Conservation (phyloP, 1,140 invertebrate genomes). For the Drosophila asahinai region DNA sequence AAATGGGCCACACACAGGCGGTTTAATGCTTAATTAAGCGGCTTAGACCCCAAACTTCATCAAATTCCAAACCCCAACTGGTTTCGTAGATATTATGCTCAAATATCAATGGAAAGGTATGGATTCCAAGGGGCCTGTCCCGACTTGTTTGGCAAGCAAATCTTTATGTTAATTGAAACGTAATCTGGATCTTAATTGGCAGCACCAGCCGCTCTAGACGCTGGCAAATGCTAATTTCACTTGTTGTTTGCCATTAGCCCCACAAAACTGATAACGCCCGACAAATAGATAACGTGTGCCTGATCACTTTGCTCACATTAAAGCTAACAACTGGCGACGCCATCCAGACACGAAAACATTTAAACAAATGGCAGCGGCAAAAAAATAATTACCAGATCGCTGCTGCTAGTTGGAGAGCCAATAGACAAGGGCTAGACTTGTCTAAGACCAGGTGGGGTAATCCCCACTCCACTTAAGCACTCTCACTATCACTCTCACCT, state of each 20-base stretch:
- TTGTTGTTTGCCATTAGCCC: conserved; percentile 45
- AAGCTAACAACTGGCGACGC: conserved; percentile 14
- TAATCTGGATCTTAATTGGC: conserved; percentile 54
- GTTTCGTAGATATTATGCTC: conserved; percentile 1
- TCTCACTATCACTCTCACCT: conserved; percentile 87
- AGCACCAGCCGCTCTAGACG: conserved; percentile 10
- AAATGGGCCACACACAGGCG: conserved; percentile 5
- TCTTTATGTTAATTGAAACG: conserved; percentile 46
- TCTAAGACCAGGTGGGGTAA: conserved; percentile 17
- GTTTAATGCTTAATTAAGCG: no score
- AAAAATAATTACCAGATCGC: conserved; percentile 38
- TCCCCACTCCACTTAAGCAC: background rate
- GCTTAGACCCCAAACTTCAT: background rate
- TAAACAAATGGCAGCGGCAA: conserved; percentile 28
- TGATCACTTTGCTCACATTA: conserved; percentile 17
- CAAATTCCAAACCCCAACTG: conserved; percentile 10
- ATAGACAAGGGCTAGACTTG: conserved; percentile 21
- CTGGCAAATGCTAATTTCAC: conserved; percentile 42
- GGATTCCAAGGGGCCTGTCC: conserved; percentile 34
- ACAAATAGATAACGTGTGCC: conserved; percentile 60
- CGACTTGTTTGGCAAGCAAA: conserved; percentile 35
- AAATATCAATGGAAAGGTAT: background rate
- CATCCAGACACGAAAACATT: conserved; percentile 24
- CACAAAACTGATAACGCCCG: conserved; percentile 49
- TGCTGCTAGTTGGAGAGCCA: conserved; percentile 13